Percentiles rank a stretch among this genome's conserved stretches.
phyloP scores from a whole-genome alignment of 2,113 vertebrate species.

The Montifringilla adamsi region DNA sequence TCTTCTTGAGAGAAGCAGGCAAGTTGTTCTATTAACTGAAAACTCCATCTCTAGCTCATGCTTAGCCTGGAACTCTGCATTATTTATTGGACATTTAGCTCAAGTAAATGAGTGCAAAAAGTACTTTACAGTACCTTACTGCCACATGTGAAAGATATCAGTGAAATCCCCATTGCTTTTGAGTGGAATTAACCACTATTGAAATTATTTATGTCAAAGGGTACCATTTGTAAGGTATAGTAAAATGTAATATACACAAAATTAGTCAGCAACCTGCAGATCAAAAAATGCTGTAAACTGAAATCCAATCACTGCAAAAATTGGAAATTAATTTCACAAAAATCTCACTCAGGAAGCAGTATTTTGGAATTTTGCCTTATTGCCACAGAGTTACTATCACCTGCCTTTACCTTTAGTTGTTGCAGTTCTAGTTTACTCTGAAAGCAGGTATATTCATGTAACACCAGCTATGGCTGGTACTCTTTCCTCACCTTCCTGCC shows the following conservation, averaged over 20 bases:
- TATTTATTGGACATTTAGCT: constrained; percentile 31
- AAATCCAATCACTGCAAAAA: neutral
- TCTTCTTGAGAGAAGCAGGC: neutral
- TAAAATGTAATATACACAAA: neutral
- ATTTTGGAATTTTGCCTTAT: neutral
- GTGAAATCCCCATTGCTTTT: neutral
- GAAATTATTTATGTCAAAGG: neutral
- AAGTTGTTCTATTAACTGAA: neutral
- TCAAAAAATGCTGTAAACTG: neutral
- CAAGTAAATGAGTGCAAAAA: constrained; percentile 5
- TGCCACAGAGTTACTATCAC: neutral
- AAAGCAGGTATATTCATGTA: neutral
- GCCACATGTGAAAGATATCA: neutral
- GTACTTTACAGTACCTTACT: neutral
- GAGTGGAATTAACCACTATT: neutral
- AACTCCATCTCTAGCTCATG: neutral
- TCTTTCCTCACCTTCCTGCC: neutral
- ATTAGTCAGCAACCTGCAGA: neutral
- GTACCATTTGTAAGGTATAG: neutral
- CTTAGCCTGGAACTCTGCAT: neutral
- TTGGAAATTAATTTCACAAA: neutral
- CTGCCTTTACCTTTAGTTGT: neutral
- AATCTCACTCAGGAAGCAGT: neutral
- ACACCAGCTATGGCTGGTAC: no score
- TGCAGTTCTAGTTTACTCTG: neutral